Evolutionary conservation across 2,888 invertebrate genomes (phyloP), one percentile per base, ranked within the genome.

Genomic region (Notodromas monacha): DNA sequence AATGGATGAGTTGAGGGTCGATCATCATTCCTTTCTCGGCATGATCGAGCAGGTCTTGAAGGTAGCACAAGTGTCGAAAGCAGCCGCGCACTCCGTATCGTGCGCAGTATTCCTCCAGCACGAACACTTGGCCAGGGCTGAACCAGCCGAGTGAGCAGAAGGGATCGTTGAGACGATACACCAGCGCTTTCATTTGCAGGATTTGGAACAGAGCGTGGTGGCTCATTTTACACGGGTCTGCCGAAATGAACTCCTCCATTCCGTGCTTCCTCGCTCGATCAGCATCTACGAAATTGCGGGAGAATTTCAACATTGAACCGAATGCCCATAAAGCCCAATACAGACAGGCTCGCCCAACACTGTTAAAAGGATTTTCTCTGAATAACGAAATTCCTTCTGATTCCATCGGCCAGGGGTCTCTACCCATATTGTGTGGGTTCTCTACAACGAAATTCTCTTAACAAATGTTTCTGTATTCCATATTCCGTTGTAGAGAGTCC

Each of bases 101-200:
- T 4, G 92, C 89, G 49, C 86, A 89, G 54, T 96, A 86, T 50
- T 86, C 86, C 49, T 96, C 96, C 40, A 96, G 55, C 8, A 89
- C 86, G 53, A 92, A 96, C 31, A 92, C 72, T 59, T 96, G 96
- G 2, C 92, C 92, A 0, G 96, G 92, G 43, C 89, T 89, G 53
- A 96, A 92, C 96, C 96, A 96, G 40, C 96, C 96, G 81, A 96
- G 55, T 35, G 89, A 92, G 46, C 86, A 86, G 48, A 84, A 92
- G n/a, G 84, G 81, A 55, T 96, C 96, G 48, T 70, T 76, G 36
- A 96, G 61, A 42, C 96, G 64, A 53, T 79, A 92, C 47, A 89
- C 86, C 41, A 96, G 56, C 2, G 89, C 79, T 35, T 77, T 56
- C 32, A 73, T 74, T 54, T 96, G 96, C 32, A 96, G 59, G 37